Conservation (phyloP, 37 sponge, comb jelly and placozoan species). For the Hexactinellida sp. region DNA sequence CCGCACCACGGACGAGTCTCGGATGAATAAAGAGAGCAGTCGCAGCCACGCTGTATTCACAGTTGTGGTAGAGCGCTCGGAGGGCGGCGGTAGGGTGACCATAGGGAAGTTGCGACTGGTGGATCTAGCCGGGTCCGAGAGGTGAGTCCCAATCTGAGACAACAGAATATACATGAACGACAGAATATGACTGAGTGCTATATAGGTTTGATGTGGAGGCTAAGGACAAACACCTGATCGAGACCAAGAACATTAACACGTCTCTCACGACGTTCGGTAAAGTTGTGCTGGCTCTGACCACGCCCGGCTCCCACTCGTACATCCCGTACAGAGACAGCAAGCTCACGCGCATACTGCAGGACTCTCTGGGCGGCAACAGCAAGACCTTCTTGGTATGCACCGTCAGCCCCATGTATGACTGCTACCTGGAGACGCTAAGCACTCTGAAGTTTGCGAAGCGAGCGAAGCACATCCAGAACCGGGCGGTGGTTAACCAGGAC, state of each 20-base stretch:
- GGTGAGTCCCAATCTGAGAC: slow-evolving; percentile 20
- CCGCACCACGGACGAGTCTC: slow-evolving; percentile 59
- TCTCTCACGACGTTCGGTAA: slow-evolving; percentile 90
- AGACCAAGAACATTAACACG: slow-evolving; percentile 86
- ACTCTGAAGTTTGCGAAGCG: slow-evolving; percentile 82
- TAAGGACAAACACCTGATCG: slow-evolving; percentile 47
- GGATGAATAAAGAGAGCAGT: slow-evolving; percentile 45
- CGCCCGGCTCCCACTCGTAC: slow-evolving; percentile 37
- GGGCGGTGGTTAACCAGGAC: slow-evolving; percentile 67
- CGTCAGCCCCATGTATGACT: slow-evolving; percentile 39
- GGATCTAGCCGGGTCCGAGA: slow-evolving; percentile 92
- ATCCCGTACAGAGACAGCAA: slow-evolving; percentile 90
- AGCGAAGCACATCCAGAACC: slow-evolving; percentile 73
- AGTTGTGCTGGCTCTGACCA: slow-evolving; percentile 84
- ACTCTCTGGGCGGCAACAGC: slow-evolving; percentile 78
- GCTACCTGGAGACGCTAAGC: slow-evolving; percentile 54
- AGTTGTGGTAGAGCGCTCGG: slow-evolving; percentile 71
- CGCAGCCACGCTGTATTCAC: slow-evolving; percentile 89
- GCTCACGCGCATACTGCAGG: slow-evolving; percentile 83
- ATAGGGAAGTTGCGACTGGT: slow-evolving; percentile 92
- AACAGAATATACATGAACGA: background rate
- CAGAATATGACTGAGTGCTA: no score
- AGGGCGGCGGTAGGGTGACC: slow-evolving; percentile 27
- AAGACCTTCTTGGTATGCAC: slow-evolving; percentile 78
- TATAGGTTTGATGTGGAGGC: slow-evolving; percentile 44